Evolutionary conservation across 2,113 vertebrate genomes (phyloP).

Genomic region (Carassius auratus): DNA sequence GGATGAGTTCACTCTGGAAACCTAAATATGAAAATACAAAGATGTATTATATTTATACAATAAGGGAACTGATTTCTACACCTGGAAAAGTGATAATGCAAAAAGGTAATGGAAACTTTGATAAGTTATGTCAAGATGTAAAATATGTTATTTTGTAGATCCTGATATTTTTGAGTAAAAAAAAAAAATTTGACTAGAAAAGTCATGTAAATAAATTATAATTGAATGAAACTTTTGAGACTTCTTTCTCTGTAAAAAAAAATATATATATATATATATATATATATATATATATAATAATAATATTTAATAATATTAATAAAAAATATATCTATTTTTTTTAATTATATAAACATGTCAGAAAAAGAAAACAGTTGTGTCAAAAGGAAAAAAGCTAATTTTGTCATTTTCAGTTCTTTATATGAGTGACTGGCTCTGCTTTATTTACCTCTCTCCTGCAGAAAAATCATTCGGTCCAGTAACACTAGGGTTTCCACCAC

Average conservation of each 20-base stretch:
- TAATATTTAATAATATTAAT: background rate
- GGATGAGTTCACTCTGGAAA: constrained; percentile 82
- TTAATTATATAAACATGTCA: background rate
- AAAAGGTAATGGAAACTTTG: no score
- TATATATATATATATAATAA: background rate
- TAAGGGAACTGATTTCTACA: background rate
- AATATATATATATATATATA: background rate
- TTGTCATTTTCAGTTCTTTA: background rate
- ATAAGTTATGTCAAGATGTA: background rate
- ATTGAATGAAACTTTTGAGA: no score
- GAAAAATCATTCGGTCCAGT: constrained; percentile 87
- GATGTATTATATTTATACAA: background rate
- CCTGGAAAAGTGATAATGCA: background rate
- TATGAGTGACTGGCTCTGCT: background rate
- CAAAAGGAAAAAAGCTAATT: background rate
- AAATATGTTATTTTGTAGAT: background rate
- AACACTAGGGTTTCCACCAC: constrained; percentile 90
- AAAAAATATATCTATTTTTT: background rate
- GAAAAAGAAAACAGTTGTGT: background rate
- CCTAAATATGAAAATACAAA: constrained; percentile 67
- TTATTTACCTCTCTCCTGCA: constrained; percentile 86
- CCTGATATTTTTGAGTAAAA: background rate
- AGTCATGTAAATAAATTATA: no score
- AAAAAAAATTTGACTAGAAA: no score
- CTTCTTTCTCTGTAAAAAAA: background rate